These are phyloP conservation scores for Caenorhabditis briggsae DNA, from an alignment of 1,140 invertebrate genomes.

Conservation along the genomic window DNA sequence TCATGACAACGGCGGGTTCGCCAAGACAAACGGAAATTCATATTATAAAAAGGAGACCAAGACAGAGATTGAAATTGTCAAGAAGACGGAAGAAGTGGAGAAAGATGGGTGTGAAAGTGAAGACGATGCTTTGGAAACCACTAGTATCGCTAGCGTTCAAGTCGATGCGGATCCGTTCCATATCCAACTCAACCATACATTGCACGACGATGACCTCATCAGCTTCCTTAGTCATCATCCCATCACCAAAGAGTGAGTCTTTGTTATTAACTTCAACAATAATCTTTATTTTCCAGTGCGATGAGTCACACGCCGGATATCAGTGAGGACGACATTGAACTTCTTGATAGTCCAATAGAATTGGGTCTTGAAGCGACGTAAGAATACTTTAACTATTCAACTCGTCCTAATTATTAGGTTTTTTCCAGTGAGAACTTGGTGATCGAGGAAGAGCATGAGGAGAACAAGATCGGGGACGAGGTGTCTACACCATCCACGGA, in stretches of 20 bases:
- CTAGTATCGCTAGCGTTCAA: conserved; percentile 62
- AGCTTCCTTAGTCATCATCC: conserved; percentile 75
- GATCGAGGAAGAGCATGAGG: conserved; percentile 3
- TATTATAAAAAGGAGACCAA: conserved; percentile 31
- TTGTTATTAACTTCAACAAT: background rate
- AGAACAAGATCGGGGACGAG: background rate
- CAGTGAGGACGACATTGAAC: conserved; percentile 20
- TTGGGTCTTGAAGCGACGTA: conserved; percentile 30
- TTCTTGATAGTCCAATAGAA: conserved; percentile 3
- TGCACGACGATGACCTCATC: conserved; percentile 72
- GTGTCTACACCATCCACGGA: conserved; percentile 14
- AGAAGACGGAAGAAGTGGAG: conserved; percentile 36
- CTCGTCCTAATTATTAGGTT: background rate
- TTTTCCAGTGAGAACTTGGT: conserved; percentile 19
- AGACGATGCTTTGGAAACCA: conserved; percentile 63
- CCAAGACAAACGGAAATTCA: background rate
- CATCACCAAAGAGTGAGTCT: conserved; percentile 69
- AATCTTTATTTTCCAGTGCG: background rate
- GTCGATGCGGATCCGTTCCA: conserved; percentile 71
- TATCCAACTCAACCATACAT: conserved; percentile 70
- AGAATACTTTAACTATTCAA: background rate
- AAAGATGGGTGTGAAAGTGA: conserved; percentile 52
- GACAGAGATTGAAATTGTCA: background rate
- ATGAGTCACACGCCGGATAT: conserved; percentile 37
- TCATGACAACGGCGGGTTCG: conserved; percentile 27